Evolutionary conservation across 2,797 vertebrate genomes (phyloP).

Genomic region (Threskiornis aethiopicus): DNA sequence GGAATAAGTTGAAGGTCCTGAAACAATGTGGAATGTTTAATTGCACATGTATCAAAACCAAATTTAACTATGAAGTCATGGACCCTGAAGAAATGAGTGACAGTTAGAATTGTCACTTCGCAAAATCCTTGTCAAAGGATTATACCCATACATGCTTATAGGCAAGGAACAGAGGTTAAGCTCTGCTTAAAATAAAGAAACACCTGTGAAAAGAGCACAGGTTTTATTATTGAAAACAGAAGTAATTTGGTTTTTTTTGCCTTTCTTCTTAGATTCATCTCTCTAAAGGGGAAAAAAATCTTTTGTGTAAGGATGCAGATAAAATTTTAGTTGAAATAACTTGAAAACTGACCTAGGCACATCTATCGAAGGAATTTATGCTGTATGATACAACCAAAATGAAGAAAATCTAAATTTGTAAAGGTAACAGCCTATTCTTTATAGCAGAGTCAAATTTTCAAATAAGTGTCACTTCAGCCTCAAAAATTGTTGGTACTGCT

Average conservation of each 20-base stretch:
- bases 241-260: not conserved
- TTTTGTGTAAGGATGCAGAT: not conserved
- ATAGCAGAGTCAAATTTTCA: not conserved
- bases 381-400: not conserved
- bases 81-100: not conserved
- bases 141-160: not conserved
- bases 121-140: not conserved
- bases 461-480: not conserved
- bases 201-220: not conserved
- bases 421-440: not conserved
- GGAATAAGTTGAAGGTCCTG: slow-evolving; percentile 46
- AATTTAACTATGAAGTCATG: slow-evolving; percentile 57
- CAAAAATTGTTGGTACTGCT: not conserved
- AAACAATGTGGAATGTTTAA: slow-evolving; percentile 57
- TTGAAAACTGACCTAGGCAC: not conserved
- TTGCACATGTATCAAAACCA: slow-evolving; percentile 50
- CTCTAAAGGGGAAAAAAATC: not conserved
- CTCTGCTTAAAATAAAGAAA: not conserved
- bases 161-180: not conserved
- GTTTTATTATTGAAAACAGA: slow-evolving; percentile 13
- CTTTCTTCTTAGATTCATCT: slow-evolving; percentile 6
- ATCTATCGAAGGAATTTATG: not conserved
- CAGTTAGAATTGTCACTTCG: not conserved
- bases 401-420: not conserved
- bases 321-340: slow-evolving; percentile 27